Evolutionary conservation across 2,888 invertebrate genomes (phyloP).

Genomic region (Sicus ferrugineus): DNA sequence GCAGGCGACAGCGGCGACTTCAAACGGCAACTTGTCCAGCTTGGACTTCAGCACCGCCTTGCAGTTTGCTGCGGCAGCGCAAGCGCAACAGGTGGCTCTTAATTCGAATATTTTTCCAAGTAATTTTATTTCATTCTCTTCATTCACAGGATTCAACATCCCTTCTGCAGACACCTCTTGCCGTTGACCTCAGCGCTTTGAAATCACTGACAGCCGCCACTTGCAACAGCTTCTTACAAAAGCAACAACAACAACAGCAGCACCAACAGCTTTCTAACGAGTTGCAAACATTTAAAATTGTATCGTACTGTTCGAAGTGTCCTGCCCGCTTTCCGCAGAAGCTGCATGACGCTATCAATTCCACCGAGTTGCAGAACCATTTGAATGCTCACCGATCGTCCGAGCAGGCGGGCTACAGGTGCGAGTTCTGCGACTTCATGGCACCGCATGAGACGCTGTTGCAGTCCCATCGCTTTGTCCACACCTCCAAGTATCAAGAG

Average conservation of each 20-base stretch:
- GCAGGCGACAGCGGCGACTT: conserved; percentile 34
- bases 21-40: conserved; percentile 39
- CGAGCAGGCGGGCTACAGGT: conserved; percentile 66
- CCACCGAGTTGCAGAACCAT: conserved; percentile 78
- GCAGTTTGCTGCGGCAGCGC: conserved; percentile 52
- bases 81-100: conserved; percentile 55
- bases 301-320: conserved; percentile 82
- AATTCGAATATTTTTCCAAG: background rate
- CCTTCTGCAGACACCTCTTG: conserved; percentile 43
- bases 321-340: conserved; percentile 76
- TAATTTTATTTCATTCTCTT: background rate
- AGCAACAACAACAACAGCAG: conserved; percentile 31
- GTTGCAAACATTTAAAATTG: conserved; percentile 57
- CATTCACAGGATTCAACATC: conserved; percentile 38
- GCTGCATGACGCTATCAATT: conserved; percentile 64
- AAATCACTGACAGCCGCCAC: conserved; percentile 42
- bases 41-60: conserved; percentile 53
- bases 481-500: conserved; percentile 80
- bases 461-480: conserved; percentile 75
- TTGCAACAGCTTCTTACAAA: conserved; percentile 4
- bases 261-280: conserved; percentile 44
- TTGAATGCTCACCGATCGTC: conserved; percentile 62
- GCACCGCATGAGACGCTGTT: conserved; percentile 76
- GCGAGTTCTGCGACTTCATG: conserved; percentile 80
- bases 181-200: conserved; percentile 54